A percentile compares a stretch with the other conserved stretches of the same genome.
Evolutionary conservation across 2,797 vertebrate species (phyloP).

Genomic region (Allobates femoralis): DNA sequence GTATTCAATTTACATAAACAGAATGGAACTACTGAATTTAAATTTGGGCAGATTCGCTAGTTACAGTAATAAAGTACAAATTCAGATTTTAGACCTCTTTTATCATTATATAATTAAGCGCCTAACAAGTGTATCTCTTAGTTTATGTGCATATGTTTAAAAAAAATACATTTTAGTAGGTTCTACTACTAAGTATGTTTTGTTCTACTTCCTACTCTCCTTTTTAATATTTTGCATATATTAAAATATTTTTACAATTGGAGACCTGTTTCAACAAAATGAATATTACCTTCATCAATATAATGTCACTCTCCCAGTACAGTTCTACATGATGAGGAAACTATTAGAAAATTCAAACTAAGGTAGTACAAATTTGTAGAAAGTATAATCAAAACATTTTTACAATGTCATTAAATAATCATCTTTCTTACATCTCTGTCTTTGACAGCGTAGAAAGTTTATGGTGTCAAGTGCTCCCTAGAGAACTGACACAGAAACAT

Average conservation of each 20-base stretch:
- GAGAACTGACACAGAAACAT: constrained; percentile 50
- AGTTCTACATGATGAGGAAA: not conserved
- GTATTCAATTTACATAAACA: too few species aligned
- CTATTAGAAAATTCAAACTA: constrained; percentile 10
- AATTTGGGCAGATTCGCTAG: too few species aligned
- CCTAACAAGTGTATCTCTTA: too few species aligned
- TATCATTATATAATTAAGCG: too few species aligned
- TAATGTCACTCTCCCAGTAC: constrained; percentile 23
- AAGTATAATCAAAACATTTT: constrained; percentile 60
- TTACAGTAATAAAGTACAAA: too few species aligned
- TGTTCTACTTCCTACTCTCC: not conserved
- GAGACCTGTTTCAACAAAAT: not conserved
- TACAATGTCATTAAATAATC: constrained; percentile 57
- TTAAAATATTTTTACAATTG: constrained; percentile 33
- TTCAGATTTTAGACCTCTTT: too few species aligned
- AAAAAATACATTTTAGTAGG: not conserved
- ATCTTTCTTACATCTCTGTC: constrained; percentile 31
- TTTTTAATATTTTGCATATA: not conserved
- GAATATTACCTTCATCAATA: constrained; percentile 22
- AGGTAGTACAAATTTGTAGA: constrained; percentile 36
- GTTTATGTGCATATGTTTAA: not conserved
- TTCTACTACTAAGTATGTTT: too few species aligned
- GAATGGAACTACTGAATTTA: too few species aligned
- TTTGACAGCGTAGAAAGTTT: constrained; percentile 61
- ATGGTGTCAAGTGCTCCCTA: constrained; percentile 52